Evolutionary conservation across 35 echinoderm and acorn worm genomes (phyloP).

Genomic region (Chiridota heheva): DNA sequence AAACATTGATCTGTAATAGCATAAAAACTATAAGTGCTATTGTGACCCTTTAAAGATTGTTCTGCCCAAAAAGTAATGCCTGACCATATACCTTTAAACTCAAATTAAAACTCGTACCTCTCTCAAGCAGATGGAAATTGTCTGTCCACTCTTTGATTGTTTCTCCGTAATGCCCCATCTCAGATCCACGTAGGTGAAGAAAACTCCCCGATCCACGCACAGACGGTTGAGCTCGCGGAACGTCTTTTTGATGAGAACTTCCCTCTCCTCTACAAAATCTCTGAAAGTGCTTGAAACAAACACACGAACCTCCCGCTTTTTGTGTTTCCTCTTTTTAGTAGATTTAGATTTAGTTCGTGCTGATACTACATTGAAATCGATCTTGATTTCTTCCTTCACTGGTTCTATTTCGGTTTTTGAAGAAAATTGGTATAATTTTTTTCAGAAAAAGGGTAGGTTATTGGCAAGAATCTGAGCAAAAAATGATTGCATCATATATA

Average conservation of each 20-base stretch:
- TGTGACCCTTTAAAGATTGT: no score
- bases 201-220: slow-evolving; percentile 76
- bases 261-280: slow-evolving; percentile 82
- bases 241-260: slow-evolving; percentile 82
- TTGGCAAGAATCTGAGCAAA: no score
- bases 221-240: slow-evolving; percentile 85
- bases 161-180: slow-evolving; percentile 85
- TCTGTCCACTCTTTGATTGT: slow-evolving; percentile 62
- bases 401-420: no score
- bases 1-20: no score
- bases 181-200: slow-evolving; percentile 93
- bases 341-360: not conserved
- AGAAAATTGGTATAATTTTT: no score
- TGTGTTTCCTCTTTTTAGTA: slow-evolving; percentile 25
- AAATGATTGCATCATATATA: no score
- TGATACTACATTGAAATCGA: not conserved
- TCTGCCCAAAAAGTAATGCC: no score
- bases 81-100: no score
- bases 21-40: no score
- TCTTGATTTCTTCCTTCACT: no score
- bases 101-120: no score
- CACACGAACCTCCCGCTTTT: slow-evolving; percentile 81
- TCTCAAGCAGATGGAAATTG: slow-evolving; percentile 82
- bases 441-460: no score
- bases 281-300: slow-evolving; percentile 90